Base-by-base conservation (phyloP, 2,797 vertebrate genomes). In the Pelodytes ibericus region DNA sequence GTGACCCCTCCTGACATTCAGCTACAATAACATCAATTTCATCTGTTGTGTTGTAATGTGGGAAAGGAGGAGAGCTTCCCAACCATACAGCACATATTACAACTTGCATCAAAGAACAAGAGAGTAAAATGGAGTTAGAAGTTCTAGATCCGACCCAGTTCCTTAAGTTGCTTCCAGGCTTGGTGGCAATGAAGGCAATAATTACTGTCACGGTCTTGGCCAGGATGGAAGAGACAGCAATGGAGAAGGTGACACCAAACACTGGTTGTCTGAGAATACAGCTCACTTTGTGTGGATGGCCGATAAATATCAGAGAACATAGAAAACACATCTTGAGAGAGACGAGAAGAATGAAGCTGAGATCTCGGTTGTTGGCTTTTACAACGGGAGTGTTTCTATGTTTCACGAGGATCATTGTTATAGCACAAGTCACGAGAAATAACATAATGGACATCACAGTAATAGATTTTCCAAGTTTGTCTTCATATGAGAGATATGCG, bases 171-270 rank as follows among this genome's bases (percentile, higher is more conserved):
- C 66, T 69, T 8, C 24, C n/a, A 0, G 66, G 66, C 15, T 69
- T 69, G 20, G 47, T 56, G 24, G 47, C 66, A 36, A 20, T 69
- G 49, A 69, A 69, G n/a, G 36, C 20, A 27, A 69, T 31, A 8
- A 69, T 56, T 0, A 69, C 66, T 16, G 66, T 69, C 3, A 69
- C 33, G 3, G 66, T 80, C 51, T 80, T 80, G 16, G 72, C 77
- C 25, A 80, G 49, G 10, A 80, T 25, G 5, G 20, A 57, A 20
- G 66, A 75, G 59, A 80, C 5, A 2, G 36, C 60, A 56, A 75
- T 16, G 4, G 77, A 80, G 49, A 80, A 80, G 13, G 53, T 66
- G 4, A 59, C 47, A 2, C 77, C 60, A 61, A 80, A 75, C 66
- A 69, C 29, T 20, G 56, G 47, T 22, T 69, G 66, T n/a, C 66